Evolutionary conservation across 2,888 invertebrate genomes (phyloP).

Genomic region (Leptinotarsa rubiginosa): DNA sequence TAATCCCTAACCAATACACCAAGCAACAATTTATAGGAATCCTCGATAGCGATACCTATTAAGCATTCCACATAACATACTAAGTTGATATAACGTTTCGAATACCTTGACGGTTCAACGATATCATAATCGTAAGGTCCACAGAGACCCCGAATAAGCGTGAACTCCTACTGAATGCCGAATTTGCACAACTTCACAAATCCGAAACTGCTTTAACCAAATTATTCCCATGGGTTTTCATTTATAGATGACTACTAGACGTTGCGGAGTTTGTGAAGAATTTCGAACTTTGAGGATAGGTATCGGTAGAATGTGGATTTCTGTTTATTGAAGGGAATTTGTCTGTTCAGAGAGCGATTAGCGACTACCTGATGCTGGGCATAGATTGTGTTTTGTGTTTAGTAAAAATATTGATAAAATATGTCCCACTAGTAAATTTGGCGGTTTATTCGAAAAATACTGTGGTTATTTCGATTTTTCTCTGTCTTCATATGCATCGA

Average conservation of each 20-base stretch:
- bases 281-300: not conserved
- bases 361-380: not conserved
- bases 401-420: no score
- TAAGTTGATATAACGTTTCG: conserved; percentile 26
- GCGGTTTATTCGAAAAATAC: no score
- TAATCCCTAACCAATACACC: conserved; percentile 21
- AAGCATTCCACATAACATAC: conserved; percentile 31
- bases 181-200: conserved; percentile 40
- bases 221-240: conserved; percentile 32
- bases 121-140: conserved; percentile 30
- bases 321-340: not conserved
- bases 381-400: not conserved
- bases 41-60: conserved; percentile 25
- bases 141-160: conserved; percentile 24
- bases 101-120: conserved; percentile 24
- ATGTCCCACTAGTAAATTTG: no score
- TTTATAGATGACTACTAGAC: conserved; percentile 16
- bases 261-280: conserved; percentile 12
- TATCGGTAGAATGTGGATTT: conserved; percentile 15
- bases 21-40: conserved; percentile 22
- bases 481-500: no score
- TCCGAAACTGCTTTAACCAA: conserved; percentile 43
- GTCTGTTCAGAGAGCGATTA: conserved; percentile 2
- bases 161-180: conserved; percentile 30
- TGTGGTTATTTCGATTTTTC: no score